phyloP scores from a whole-genome alignment of 2,888 invertebrate genomes.

The Sminthurides aquaticus region DNA sequence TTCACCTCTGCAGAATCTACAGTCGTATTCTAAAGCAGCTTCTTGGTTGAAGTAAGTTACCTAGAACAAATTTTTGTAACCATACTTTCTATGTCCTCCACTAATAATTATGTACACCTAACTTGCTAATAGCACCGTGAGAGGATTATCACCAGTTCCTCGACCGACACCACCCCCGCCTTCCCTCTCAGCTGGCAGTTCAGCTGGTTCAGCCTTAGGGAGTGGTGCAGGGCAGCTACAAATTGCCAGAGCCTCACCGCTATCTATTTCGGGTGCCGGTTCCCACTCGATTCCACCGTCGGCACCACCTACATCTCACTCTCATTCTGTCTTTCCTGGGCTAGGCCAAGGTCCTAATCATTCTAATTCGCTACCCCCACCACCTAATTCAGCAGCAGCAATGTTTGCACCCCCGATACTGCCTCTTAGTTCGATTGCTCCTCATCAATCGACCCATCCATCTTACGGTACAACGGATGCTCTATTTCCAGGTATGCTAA shows the following conservation, averaged over 20 bases:
- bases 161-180: conserved; percentile 53
- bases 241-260: conserved; percentile 20
- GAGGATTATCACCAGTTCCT: conserved; percentile 48
- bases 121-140: conserved; percentile 28
- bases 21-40: conserved; percentile 34
- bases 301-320: conserved; percentile 11
- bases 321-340: conserved; percentile 25
- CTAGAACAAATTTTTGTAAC: too few species aligned
- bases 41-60: conserved; percentile 41
- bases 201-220: conserved; percentile 14
- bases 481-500: conserved; percentile 32
- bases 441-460: conserved; percentile 35
- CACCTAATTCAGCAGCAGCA: conserved; percentile 17
- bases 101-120: neutral
- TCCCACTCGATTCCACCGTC: conserved; percentile 4
- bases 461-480: conserved; percentile 38
- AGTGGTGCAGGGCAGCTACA: conserved; percentile 16
- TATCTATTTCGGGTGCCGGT: conserved; percentile 22
- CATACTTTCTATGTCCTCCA: too few species aligned
- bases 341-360: conserved; percentile 18
- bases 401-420: conserved; percentile 43
- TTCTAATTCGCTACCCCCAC: conserved; percentile 7
- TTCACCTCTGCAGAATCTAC: conserved; percentile 38
- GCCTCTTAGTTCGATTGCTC: conserved; percentile 38
- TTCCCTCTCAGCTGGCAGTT: conserved; percentile 15